Evolutionary conservation across 2,888 invertebrate species (phyloP), one percentile per base, ranked within the genome.

Genomic region (Cyaniris semiargus): DNA sequence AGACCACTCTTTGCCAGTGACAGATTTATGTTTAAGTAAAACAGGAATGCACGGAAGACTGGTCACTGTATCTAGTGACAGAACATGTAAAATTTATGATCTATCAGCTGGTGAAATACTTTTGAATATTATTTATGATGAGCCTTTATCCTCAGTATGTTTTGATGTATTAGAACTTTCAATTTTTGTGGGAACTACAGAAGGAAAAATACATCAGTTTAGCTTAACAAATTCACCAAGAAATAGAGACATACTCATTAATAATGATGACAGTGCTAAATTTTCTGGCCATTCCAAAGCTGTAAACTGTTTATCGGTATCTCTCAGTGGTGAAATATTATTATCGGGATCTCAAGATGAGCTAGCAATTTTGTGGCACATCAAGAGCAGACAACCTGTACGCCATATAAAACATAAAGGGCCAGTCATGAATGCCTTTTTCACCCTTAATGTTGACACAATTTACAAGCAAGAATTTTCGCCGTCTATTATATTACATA

Each of bases 81-180:
- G 97, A 82, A 97, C 97, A 13, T 97, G 97, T 84, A 97, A 97
- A 88, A 94, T 98, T 27, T 98, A 97, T 89, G 96, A 97, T 80
- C 87, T 98, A 15, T 85, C 94, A 18, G 95, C 95, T 44, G 98
- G 98, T 31, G 92, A 93, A 66, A 87, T 97, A 81, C 88, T 98
- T 60, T 87, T 97, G 0, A 96, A 96, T 78, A 87, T 98, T 60
- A 95, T 97, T 0, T 97, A 97, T 87, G 95, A 96, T 80, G 94
- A 95, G 56, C 94, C 96, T 4, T 89, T 98, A 18, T 95, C 96
- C 4, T 93, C 96, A 4, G 95, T 98, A 4, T 89, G 95, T 27
- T 94, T 96, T 84, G 97, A 98, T 89, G 87, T 94, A 0, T 88
- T 96, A 76, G 98, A 97, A 88, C 95, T 95, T 78, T 94, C 95